Percentiles rank a stretch among this genome's conserved stretches.
Conservation (phyloP, 1,140 invertebrate species). For the Euura lappo region DNA sequence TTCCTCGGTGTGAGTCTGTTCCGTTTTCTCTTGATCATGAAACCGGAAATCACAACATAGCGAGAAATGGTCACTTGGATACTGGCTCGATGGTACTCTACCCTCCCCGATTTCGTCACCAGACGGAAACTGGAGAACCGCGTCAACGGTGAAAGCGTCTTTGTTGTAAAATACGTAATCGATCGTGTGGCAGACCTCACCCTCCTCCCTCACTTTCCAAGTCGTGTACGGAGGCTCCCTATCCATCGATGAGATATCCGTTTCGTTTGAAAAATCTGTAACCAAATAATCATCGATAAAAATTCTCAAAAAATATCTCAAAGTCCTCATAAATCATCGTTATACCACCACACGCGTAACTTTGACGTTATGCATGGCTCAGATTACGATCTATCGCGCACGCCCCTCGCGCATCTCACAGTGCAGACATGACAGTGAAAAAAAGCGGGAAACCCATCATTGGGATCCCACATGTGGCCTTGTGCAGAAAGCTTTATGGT, state of each 20-base stretch:
- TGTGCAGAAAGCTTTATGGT: too few relatives aligned
- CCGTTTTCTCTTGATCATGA: slow-evolving; percentile 8
- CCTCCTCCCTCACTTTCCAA: slow-evolving; percentile 79
- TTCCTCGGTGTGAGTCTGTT: not conserved
- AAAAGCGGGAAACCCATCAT: too few relatives aligned
- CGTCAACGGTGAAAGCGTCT: slow-evolving; percentile 64
- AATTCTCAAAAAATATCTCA: slow-evolving; percentile 43
- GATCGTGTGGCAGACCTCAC: slow-evolving; percentile 76
- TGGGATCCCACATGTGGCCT: too few relatives aligned
- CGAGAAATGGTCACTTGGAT: slow-evolving; percentile 84
- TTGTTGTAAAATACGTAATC: slow-evolving; percentile 80
- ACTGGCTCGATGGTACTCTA: slow-evolving; percentile 71
- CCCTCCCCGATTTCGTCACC: slow-evolving; percentile 71
- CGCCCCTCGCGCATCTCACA: too few relatives aligned
- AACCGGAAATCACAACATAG: slow-evolving; percentile 71
- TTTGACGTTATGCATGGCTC: too few relatives aligned
- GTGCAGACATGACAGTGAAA: too few relatives aligned
- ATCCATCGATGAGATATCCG: slow-evolving; percentile 42
- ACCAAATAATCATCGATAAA: slow-evolving; percentile 56
- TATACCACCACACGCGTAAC: too few relatives aligned
- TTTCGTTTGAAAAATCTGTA: slow-evolving; percentile 10
- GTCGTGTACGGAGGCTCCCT: slow-evolving; percentile 78
- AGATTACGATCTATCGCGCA: too few relatives aligned
- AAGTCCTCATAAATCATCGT: slow-evolving; percentile 20
- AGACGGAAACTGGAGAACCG: slow-evolving; percentile 69